These are phyloP conservation scores for Amphipyra tragopoginis DNA, from an alignment of 2,888 invertebrate species.

Conservation along the genomic window DNA sequence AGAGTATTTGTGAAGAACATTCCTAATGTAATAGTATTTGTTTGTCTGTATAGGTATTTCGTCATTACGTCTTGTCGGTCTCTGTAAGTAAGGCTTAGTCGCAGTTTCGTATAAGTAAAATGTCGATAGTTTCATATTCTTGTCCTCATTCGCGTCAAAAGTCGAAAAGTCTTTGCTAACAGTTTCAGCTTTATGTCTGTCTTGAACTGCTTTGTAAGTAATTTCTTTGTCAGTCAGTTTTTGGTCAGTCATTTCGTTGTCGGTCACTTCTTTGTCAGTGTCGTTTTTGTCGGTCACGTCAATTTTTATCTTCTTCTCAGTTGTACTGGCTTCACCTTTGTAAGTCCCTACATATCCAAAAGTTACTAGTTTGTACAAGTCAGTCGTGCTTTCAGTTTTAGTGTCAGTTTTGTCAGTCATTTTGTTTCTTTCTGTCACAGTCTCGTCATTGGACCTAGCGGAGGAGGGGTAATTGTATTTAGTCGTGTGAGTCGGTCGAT, in stretches of 20 bases:
- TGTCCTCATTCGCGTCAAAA: constrained; percentile 63
- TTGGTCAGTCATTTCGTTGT: constrained; percentile 43
- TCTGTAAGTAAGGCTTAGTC: constrained; percentile 80
- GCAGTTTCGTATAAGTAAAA: constrained; percentile 83
- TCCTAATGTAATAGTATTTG: constrained; percentile 85
- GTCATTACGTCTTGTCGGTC: constrained; percentile 83
- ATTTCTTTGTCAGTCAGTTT: constrained; percentile 26
- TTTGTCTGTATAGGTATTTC: constrained; percentile 66
- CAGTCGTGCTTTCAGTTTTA: constrained; percentile 70
- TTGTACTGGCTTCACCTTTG: constrained; percentile 69
- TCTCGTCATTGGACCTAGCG: constrained; percentile 81
- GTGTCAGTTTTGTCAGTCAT: constrained; percentile 54
- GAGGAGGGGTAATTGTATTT: constrained; percentile 74
- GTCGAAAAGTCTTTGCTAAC: constrained; percentile 82
- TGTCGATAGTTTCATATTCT: constrained; percentile 78
- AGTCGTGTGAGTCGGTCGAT: constrained; percentile 70
- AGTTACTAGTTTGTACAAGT: constrained; percentile 84
- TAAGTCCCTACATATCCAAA: constrained; percentile 87
- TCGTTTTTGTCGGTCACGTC: constrained; percentile 26
- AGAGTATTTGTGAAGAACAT: constrained; percentile 82
- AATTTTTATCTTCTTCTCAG: constrained; percentile 43
- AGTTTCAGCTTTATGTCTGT: constrained; percentile 62
- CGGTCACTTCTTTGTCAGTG: constrained; percentile 51
- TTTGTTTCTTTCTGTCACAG: constrained; percentile 52
- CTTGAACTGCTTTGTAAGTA: constrained; percentile 51